A percentile compares a stretch with the other conserved stretches of the same genome.
phyloP scores from a whole-genome alignment of 2,113 vertebrate species.

The sheep (Ovis aries) region ARS-UI_Ramb_v3.0 NC_056068.1:3180001-3180500 shows the following conservation, averaged over 20 bases:
- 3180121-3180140: neutral
- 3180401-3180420: neutral
- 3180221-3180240: neutral
- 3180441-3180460: neutral
- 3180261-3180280: neutral
- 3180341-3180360: neutral
- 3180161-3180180: neutral
- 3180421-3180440: neutral
- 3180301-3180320: neutral
- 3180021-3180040: neutral
- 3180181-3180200: neutral
- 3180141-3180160: neutral
- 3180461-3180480: neutral
- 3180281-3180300: neutral
- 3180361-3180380: neutral
- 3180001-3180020: neutral
- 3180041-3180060: neutral
- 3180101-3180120: neutral
- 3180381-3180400: neutral
- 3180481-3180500: neutral
- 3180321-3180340: neutral
- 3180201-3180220: neutral
- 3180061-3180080: neutral
- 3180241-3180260: neutral
- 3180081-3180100: accelerated